Conservation (phyloP, 1,140 invertebrate species). For the Patella vulgata region DNA sequence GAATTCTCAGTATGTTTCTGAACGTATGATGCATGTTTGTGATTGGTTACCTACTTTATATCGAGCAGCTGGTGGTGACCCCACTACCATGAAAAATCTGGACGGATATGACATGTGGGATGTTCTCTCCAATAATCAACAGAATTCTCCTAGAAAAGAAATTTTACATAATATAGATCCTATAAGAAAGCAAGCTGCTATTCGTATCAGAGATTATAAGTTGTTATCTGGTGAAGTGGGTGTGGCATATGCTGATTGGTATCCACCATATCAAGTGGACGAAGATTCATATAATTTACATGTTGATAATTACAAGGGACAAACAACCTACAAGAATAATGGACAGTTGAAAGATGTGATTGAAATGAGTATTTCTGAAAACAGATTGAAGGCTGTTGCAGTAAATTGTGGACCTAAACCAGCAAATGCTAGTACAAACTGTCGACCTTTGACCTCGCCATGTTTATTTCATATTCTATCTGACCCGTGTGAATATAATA, state of each 20-base stretch:
- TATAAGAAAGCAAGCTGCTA: slow-evolving; percentile 75
- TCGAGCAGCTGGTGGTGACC: slow-evolving; percentile 67
- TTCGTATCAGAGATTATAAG: slow-evolving; percentile 86
- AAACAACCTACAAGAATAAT: no score
- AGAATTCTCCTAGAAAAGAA: slow-evolving; percentile 72
- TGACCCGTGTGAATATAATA: slow-evolving; percentile 87
- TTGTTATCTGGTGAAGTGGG: slow-evolving; percentile 76
- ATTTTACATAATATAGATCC: slow-evolving; percentile 92
- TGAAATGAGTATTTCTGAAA: not conserved
- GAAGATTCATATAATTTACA: slow-evolving; percentile 28
- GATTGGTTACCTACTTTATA: slow-evolving; percentile 91
- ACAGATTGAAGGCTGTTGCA: slow-evolving; percentile 31
- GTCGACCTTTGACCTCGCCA: slow-evolving; percentile 73
- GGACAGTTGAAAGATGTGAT: not conserved
- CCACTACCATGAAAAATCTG: slow-evolving; percentile 67
- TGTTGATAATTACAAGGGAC: slow-evolving; percentile 17
- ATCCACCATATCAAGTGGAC: slow-evolving; percentile 41
- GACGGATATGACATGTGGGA: slow-evolving; percentile 86
- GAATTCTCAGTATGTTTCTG: slow-evolving; percentile 70
- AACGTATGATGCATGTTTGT: slow-evolving; percentile 81
- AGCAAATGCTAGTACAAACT: slow-evolving; percentile 63
- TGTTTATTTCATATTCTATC: slow-evolving; percentile 82
- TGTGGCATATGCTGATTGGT: slow-evolving; percentile 51
- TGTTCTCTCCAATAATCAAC: slow-evolving; percentile 72
- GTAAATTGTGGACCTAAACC: slow-evolving; percentile 53